phyloP scores from a whole-genome alignment of 2,113 vertebrate genomes.

The Pomatostomus ruficeps region DNA sequence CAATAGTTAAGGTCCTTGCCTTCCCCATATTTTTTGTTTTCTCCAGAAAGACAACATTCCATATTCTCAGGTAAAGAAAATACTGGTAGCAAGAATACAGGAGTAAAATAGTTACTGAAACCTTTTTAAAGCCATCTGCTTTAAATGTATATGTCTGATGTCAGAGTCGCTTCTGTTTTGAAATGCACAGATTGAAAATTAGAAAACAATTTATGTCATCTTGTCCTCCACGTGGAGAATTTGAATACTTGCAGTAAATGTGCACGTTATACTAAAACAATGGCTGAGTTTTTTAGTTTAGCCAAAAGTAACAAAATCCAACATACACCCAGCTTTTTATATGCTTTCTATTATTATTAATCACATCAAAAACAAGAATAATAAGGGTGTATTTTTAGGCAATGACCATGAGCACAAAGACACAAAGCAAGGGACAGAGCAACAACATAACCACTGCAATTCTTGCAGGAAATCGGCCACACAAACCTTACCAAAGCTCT shows the following conservation, averaged over 20 bases:
- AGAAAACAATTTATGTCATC: neutral
- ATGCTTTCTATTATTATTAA: neutral
- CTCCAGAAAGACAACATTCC: neutral
- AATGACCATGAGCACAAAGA: neutral
- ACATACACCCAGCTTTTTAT: neutral
- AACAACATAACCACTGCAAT: neutral
- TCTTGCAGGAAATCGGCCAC: neutral
- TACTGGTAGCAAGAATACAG: neutral
- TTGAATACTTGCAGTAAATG: neutral
- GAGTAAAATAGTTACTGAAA: neutral
- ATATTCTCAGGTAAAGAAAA: neutral
- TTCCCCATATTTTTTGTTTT: neutral
- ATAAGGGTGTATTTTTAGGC: neutral
- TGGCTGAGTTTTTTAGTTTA: neutral
- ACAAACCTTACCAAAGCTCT: neutral
- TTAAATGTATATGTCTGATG: neutral
- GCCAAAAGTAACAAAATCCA: neutral
- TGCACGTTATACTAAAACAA: neutral
- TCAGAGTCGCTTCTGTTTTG: neutral
- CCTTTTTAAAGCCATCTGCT: neutral
- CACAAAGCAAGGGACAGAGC: neutral
- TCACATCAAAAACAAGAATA: neutral
- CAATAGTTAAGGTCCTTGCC: neutral
- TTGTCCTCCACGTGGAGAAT: fast-evolving
- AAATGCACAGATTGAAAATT: neutral